Conservation (phyloP, 2,888 invertebrate species). For the Dugesia japonica region DNA sequence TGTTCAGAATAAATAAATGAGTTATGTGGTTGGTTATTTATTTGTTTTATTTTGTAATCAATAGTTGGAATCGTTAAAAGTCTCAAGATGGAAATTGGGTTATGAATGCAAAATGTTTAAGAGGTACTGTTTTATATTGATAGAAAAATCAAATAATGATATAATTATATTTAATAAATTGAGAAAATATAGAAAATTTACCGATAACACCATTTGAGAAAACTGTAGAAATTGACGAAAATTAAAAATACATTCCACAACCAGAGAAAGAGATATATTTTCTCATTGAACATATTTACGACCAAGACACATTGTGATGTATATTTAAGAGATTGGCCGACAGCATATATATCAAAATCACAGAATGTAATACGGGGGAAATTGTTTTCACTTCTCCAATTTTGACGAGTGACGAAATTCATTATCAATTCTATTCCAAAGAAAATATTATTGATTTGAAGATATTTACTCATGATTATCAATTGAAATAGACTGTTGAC, state of each 20-base stretch:
- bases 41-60: too few relatives aligned
- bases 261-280: background rate
- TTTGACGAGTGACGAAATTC: background rate
- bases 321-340: conserved; percentile 37
- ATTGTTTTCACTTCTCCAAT: conserved; percentile 33
- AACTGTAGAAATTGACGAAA: background rate
- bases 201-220: background rate
- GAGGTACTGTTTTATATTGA: too few relatives aligned
- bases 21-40: too few relatives aligned
- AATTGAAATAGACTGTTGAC: background rate
- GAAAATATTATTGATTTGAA: background rate
- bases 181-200: background rate
- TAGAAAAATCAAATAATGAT: background rate
- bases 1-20: too few relatives aligned
- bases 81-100: background rate
- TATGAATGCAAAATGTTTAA: background rate
- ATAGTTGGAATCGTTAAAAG: too few relatives aligned
- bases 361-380: conserved; percentile 46
- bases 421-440: background rate
- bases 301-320: background rate
- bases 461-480: background rate
- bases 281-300: background rate
- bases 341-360: conserved; percentile 46
- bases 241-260: background rate
- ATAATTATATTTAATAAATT: background rate